Evolutionary conservation across 2,888 invertebrate genomes (phyloP).

Genomic region (Apotomis betuletana): DNA sequence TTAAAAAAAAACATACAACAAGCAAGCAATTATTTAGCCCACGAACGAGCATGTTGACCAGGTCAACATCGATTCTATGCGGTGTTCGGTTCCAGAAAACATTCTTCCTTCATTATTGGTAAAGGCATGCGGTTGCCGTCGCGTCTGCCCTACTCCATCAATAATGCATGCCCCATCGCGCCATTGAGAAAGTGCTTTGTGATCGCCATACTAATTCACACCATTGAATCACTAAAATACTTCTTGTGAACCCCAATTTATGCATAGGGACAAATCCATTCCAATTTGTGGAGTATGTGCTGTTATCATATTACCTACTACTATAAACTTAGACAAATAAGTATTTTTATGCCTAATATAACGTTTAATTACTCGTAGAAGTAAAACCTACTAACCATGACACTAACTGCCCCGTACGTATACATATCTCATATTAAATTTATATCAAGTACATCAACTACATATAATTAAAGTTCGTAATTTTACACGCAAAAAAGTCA

Average conservation of each 20-base stretch:
- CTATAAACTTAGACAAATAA: no score
- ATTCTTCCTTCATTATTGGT: conserved; percentile 35
- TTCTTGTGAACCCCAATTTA: conserved; percentile 53
- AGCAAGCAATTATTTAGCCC: neutral
- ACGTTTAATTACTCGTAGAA: neutral
- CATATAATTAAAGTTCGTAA: conserved; percentile 12
- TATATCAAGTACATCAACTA: conserved; percentile 1
- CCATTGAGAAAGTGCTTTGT: conserved; percentile 82
- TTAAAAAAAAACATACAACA: no score
- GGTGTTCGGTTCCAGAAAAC: conserved; percentile 29
- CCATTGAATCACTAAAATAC: conserved; percentile 70
- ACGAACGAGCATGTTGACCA: conserved; percentile 19
- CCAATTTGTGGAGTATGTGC: neutral
- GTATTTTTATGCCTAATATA: neutral
- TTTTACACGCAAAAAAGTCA: conserved; percentile 21
- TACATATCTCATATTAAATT: neutral
- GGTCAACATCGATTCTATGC: conserved; percentile 18
- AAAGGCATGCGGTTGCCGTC: conserved; percentile 56
- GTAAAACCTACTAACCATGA: neutral
- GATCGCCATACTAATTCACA: conserved; percentile 79
- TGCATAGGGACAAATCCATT: conserved; percentile 34
- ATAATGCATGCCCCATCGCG: conserved; percentile 79
- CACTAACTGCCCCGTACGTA: neutral
- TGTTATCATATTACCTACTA: neutral
- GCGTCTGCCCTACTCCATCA: conserved; percentile 64